phyloP scores from a whole-genome alignment of 2,113 vertebrate species.

The Apteryx owenii region DNA sequence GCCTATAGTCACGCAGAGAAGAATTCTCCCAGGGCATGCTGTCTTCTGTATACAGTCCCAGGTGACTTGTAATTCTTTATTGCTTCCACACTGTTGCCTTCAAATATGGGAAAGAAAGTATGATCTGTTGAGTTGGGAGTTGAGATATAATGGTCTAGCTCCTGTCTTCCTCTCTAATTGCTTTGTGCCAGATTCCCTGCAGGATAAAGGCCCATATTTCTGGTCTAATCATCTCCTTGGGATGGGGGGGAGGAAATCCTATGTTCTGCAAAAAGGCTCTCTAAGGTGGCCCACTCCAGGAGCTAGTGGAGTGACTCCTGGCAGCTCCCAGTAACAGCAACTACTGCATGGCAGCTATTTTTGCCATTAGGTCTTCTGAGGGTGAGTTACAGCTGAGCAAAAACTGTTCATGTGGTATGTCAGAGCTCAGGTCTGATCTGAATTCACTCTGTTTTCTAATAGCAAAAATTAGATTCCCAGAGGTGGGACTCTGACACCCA shows the following conservation, averaged over 20 bases:
- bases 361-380: neutral
- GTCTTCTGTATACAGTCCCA: neutral
- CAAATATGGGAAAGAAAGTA: neutral
- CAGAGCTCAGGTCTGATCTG: neutral
- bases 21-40: neutral
- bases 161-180: neutral
- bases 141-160: neutral
- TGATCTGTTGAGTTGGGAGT: neutral
- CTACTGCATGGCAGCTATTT: neutral
- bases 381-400: neutral
- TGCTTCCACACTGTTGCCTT: neutral
- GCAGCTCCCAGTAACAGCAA: neutral
- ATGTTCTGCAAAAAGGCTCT: neutral
- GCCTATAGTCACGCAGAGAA: neutral
- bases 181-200: neutral
- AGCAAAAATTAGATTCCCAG: neutral
- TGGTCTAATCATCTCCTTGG: neutral
- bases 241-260: neutral
- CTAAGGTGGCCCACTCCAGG: neutral
- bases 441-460: neutral
- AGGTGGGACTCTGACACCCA: neutral
- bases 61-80: neutral
- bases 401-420: neutral
- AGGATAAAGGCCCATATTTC: neutral
- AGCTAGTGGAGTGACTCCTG: neutral